These are phyloP conservation scores for Morpho deidamia DNA, from an alignment of 2,888 invertebrate genomes.

Conservation along the genomic window DNA sequence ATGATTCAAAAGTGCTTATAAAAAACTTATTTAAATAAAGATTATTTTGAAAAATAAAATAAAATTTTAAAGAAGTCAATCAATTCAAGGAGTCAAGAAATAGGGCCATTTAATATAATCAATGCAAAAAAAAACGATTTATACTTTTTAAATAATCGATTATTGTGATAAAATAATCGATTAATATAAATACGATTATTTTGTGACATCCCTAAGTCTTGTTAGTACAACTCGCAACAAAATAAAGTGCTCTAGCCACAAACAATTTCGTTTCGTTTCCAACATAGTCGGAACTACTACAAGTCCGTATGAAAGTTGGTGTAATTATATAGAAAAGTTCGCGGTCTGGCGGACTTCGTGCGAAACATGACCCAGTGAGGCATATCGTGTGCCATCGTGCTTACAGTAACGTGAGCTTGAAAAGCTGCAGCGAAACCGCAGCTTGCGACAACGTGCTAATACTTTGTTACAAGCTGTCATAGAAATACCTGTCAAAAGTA, in stretches of 20 bases:
- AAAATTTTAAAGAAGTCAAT: too few relatives aligned
- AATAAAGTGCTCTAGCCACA: background rate
- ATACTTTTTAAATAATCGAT: too few relatives aligned
- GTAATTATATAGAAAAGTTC: constrained; percentile 11
- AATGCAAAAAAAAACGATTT: too few relatives aligned
- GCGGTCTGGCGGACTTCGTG: constrained; percentile 11
- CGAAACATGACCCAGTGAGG: constrained; percentile 1
- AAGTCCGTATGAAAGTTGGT: constrained; percentile 3
- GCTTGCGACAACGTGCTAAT: background rate
- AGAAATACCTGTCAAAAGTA: background rate
- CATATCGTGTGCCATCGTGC: constrained; percentile 2
- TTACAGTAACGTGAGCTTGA: constrained; percentile 3
- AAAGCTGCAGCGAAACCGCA: background rate
- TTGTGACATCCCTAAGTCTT: background rate
- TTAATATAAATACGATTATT: too few relatives aligned
- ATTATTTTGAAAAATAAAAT: too few relatives aligned
- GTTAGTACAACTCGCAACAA: background rate
- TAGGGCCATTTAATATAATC: too few relatives aligned
- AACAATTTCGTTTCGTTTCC: constrained; percentile 1
- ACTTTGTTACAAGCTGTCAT: background rate
- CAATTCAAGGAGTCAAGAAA: too few relatives aligned
- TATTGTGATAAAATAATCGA: too few relatives aligned
- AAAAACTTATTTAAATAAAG: too few relatives aligned
- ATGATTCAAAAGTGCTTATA: too few relatives aligned
- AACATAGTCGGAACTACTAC: background rate